Conservation (phyloP, 64 coral and sea anemone genomes). For the Platygyra sinensis region DNA sequence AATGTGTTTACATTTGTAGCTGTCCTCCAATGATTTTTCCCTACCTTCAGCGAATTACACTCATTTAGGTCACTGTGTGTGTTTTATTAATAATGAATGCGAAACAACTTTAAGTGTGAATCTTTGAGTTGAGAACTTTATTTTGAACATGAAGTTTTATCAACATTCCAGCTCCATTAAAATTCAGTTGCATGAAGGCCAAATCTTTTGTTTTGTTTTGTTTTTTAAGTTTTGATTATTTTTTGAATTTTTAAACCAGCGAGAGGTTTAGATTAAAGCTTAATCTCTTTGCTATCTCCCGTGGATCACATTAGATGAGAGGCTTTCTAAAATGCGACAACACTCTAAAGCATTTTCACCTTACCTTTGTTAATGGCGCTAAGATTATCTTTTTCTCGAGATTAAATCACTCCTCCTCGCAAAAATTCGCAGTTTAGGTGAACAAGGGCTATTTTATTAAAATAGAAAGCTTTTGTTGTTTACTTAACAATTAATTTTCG, state of each 20-base stretch:
- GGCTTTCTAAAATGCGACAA: background rate
- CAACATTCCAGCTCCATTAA: background rate
- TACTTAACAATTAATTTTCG: background rate
- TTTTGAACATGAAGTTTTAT: background rate
- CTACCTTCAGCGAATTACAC: background rate
- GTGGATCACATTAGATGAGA: background rate
- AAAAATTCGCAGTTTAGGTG: background rate
- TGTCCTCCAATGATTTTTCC: slow-evolving; percentile 11
- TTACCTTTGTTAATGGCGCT: slow-evolving; percentile 9
- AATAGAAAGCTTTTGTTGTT: background rate
- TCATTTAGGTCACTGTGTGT: slow-evolving; percentile 11
- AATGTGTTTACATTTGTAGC: background rate
- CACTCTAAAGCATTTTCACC: background rate
- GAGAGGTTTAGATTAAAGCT: background rate
- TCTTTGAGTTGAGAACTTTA: background rate
- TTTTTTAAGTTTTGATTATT: background rate
- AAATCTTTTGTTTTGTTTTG: background rate
- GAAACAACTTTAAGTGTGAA: background rate
- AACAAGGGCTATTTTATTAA: background rate
- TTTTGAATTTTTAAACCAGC: background rate
- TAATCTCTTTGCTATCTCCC: background rate
- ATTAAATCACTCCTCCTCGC: background rate
- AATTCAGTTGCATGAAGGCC: background rate
- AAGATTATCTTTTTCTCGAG: background rate
- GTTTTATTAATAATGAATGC: slow-evolving; percentile 30